Base-by-base conservation (phyloP, 2,888 invertebrate species). In the Operophtera brumata region DNA sequence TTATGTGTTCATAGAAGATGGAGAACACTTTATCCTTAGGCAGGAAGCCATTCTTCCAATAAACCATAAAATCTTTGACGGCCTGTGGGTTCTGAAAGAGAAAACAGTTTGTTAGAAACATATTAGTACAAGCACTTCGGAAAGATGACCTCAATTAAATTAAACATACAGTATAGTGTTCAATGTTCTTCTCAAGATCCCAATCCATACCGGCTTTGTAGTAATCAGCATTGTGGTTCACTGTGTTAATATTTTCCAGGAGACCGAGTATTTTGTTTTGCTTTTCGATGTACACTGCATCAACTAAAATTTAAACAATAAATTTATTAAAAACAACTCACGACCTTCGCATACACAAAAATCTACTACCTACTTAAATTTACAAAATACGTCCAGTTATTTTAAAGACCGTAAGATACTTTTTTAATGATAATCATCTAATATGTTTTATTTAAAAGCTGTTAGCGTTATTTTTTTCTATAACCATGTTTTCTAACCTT, bases 21-120 rank as follows among this genome's bases (percentile, higher is more conserved):
- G 92, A 91, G 78, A 91, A 92, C 44, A 91, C 73, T 37, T 85
- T 79, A 39, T 83, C 81, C 55, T 86, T 90, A 0, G 91, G 88
- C 45, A 92, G 59, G 62, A 90, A 84, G 35, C 91, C 91, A 53
- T 80, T 72, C 47, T 86, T 83, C 73, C 82, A 86, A 41, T 81
- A 65, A 0, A 61, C 47, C 51, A 88, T 61, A 66, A 91, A 91
- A 12, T 89, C 83, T 39, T 84, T 78, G 5, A 91, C 84, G 0
- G 81, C 82, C 58, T 84, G 72, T 57, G 83, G 78, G 65, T 90
- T 82, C 89, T 91, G 75, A 46, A 59, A 36, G 6, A 36, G 13
- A 36, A 34, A 11, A 34, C 2, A 11, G 0, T 34, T 34, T 11
- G n/a, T 3, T 11, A 11, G 6, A 11, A 11, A 34, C 11, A 4